Percentiles rank a stretch among this genome's conserved stretches.
Evolutionary conservation across 2,797 vertebrate species (phyloP).

Genomic region (Lacerta agilis): DNA sequence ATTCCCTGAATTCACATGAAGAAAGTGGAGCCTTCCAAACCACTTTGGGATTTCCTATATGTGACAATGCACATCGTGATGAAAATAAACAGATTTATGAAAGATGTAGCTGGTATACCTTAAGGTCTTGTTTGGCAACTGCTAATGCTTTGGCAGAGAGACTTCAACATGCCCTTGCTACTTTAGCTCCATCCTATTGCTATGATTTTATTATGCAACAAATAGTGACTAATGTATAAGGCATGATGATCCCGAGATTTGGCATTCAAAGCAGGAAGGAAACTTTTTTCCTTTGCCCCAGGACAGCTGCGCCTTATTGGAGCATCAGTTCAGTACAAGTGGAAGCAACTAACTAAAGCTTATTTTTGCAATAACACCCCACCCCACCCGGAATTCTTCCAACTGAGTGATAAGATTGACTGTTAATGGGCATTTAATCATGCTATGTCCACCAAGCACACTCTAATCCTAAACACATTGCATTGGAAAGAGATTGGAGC

Average conservation of each 20-base stretch:
- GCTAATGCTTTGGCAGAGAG: conserved; percentile 23
- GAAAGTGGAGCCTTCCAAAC: background rate
- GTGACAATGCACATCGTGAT: background rate
- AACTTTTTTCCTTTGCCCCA: background rate
- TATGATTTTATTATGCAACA: background rate
- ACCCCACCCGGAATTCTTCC: background rate
- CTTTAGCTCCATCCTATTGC: background rate
- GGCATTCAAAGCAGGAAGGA: background rate
- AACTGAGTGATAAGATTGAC: background rate
- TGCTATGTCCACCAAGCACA: background rate
- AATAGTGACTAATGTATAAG: background rate
- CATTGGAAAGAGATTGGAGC: background rate
- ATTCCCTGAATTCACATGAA: rapidly evolving
- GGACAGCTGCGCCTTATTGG: background rate
- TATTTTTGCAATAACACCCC: background rate
- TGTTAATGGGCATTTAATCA: background rate
- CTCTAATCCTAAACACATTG: background rate
- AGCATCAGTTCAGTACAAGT: background rate
- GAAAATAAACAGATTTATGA: conserved; percentile 20
- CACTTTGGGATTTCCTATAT: background rate
- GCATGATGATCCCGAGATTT: background rate
- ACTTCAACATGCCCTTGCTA: background rate
- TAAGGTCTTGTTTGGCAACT: background rate
- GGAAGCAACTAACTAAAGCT: background rate
- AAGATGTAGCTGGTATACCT: background rate